A percentile compares a stretch with the other conserved stretches of the same genome.
Evolutionary conservation across 2,888 invertebrate species (phyloP).

Genomic region (Leptarthrus brevirostris): DNA sequence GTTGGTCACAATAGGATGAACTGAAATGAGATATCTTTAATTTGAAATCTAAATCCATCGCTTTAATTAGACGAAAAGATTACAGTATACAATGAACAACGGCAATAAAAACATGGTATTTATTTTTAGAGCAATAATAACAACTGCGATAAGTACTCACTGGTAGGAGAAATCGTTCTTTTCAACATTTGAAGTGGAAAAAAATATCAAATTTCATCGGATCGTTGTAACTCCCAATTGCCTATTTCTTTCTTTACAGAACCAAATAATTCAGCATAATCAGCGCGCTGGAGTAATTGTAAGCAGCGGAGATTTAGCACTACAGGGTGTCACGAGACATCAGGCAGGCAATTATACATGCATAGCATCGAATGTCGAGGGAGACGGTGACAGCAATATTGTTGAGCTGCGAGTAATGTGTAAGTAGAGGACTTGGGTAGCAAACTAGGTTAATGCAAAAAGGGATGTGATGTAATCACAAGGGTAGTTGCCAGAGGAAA

Average conservation of each 20-base stretch:
- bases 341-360: constrained; percentile 91
- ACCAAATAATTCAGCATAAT: constrained; percentile 86
- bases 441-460: constrained; percentile 22
- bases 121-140: too few relatives aligned
- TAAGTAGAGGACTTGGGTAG: constrained; percentile 71
- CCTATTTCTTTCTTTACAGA: constrained; percentile 70
- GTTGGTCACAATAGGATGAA: too few relatives aligned
- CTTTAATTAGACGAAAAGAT: too few relatives aligned
- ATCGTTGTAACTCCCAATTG: background rate
- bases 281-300: constrained; percentile 88
- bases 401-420: constrained; percentile 90
- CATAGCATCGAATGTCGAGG: constrained; percentile 91
- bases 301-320: constrained; percentile 82
- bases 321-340: constrained; percentile 82
- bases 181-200: too few relatives aligned
- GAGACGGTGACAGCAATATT: constrained; percentile 85
- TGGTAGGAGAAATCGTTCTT: too few relatives aligned
- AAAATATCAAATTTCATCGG: background rate
- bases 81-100: too few relatives aligned
- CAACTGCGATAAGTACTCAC: too few relatives aligned
- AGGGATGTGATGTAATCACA: constrained; percentile 36
- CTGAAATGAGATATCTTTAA: too few relatives aligned
- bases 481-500: constrained; percentile 2
- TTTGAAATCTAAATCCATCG: too few relatives aligned
- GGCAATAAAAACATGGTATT: too few relatives aligned